Evolutionary conservation across 2,113 vertebrate species (phyloP).

Genomic region (Heterotis niloticus): DNA sequence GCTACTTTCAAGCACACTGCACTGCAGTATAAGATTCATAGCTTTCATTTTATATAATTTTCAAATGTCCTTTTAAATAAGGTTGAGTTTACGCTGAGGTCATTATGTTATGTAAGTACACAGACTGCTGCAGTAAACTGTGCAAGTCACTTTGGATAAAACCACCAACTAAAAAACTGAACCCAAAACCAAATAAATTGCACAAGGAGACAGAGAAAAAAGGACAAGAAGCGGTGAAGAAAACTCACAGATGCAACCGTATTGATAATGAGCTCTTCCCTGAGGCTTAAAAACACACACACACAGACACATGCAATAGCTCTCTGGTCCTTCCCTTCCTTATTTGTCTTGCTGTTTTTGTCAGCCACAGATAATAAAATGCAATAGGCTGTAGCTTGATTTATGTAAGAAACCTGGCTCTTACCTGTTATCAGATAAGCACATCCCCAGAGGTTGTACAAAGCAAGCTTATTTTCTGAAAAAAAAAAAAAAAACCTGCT

Average conservation of each 20-base stretch:
- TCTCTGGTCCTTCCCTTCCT: background rate
- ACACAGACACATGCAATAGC: background rate
- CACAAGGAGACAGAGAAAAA: background rate
- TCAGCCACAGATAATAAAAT: conserved; percentile 11
- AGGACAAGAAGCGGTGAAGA: background rate
- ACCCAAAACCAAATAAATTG: background rate
- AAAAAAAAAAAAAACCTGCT: too few species aligned
- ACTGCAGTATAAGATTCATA: too few species aligned
- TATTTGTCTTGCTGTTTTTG: conserved; percentile 15
- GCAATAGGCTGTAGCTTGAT: conserved; percentile 11
- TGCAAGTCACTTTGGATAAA: background rate
- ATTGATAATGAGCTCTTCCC: conserved; percentile 2
- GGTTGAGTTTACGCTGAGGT: too few species aligned
- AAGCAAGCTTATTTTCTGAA: too few species aligned
- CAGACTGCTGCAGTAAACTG: background rate
- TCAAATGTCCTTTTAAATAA: too few species aligned
- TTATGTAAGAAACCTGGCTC: conserved; percentile 11
- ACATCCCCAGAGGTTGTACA: background rate
- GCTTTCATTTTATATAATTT: too few species aligned
- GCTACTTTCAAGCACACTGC: too few species aligned
- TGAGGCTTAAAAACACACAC: background rate
- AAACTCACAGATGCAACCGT: background rate
- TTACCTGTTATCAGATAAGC: conserved; percentile 5
- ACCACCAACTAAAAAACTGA: background rate
- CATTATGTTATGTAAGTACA: background rate